Evolutionary conservation across 2,888 invertebrate species (phyloP).

Genomic region (Calliopum simillimum): DNA sequence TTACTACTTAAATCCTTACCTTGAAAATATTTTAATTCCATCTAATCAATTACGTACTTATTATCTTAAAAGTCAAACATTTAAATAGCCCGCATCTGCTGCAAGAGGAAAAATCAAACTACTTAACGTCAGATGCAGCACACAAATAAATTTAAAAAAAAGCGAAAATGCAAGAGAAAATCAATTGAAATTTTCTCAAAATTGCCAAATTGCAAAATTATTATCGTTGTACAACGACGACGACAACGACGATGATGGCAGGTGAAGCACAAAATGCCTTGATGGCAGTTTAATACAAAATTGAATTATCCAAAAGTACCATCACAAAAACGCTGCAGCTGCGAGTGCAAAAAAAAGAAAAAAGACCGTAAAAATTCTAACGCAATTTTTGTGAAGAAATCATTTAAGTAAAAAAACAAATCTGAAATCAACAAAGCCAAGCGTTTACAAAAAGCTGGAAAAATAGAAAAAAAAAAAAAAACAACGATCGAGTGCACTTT

Average conservation of each 20-base stretch:
- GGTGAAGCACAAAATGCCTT: background rate
- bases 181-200: background rate
- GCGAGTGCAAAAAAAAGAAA: background rate
- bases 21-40: background rate
- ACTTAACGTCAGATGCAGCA: slow-evolving; percentile 8
- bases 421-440: background rate
- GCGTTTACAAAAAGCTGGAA: background rate
- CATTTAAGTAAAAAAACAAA: background rate
- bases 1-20: background rate
- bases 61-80: slow-evolving; percentile 3
- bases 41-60: slow-evolving; percentile 3
- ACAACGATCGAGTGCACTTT: background rate
- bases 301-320: slow-evolving; percentile 1
- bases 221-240: too few relatives aligned
- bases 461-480: too few relatives aligned
- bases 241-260: background rate
- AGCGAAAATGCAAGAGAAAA: background rate
- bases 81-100: slow-evolving; percentile 13
- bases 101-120: background rate
- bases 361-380: background rate
- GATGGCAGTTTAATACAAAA: slow-evolving; percentile 8
- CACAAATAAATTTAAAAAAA: background rate
- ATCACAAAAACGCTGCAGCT: background rate
- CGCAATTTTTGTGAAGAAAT: slow-evolving; percentile 10
- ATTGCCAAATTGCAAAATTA: slow-evolving; percentile 9